A percentile compares a stretch with the other conserved stretches of the same genome.
Evolutionary conservation across 2,113 vertebrate genomes (phyloP).

Genomic region (pig (Sus scrofa)): DNA sequence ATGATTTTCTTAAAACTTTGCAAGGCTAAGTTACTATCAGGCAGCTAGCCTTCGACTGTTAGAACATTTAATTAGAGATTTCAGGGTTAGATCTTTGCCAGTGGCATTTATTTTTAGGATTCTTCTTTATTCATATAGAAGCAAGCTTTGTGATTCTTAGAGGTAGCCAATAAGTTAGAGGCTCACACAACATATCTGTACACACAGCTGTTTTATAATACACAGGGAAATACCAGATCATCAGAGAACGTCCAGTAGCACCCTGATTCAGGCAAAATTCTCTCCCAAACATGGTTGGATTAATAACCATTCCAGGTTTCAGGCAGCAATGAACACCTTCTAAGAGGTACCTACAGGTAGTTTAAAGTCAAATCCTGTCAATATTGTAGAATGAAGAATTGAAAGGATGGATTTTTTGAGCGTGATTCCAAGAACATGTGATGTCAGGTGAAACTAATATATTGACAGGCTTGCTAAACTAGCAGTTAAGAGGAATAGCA

Average conservation of each 20-base stretch:
- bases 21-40: background rate
- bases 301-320: background rate
- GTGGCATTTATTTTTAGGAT: background rate
- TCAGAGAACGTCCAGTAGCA: background rate
- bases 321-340: background rate
- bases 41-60: background rate
- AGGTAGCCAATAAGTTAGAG: background rate
- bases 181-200: background rate
- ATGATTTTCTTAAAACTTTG: background rate
- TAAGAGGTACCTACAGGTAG: background rate
- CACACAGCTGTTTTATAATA: background rate
- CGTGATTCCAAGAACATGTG: background rate
- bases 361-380: conserved; percentile 4
- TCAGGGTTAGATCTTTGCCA: background rate
- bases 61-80: background rate
- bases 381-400: background rate
- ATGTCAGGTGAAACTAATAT: background rate
- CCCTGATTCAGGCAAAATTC: background rate
- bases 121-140: background rate
- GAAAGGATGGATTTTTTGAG: background rate
- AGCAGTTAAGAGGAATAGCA: background rate
- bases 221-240: background rate
- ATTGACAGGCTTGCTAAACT: background rate
- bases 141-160: background rate
- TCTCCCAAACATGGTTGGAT: background rate